These are phyloP conservation scores for Actinia equina DNA, from an alignment of 64 coral and sea anemone species.

Conservation along the genomic window DNA sequence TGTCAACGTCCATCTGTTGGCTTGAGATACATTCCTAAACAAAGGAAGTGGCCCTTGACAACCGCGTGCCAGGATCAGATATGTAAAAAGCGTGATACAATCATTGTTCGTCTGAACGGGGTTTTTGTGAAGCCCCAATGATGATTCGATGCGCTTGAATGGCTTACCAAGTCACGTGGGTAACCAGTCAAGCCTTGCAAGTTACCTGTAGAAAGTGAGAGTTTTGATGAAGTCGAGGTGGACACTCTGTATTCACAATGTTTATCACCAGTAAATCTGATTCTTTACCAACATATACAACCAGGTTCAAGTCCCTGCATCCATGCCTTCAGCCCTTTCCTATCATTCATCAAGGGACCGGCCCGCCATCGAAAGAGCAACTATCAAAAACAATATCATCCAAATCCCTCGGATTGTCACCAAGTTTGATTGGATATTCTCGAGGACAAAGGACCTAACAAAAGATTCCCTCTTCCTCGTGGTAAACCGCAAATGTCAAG, in stretches of 20 bases:
- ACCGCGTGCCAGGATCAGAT: slow-evolving; percentile 90
- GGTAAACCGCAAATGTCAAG: slow-evolving; percentile 63
- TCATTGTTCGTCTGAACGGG: slow-evolving; percentile 60
- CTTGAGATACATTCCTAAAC: slow-evolving; percentile 92
- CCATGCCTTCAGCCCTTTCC: background rate
- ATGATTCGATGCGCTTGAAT: slow-evolving; percentile 10
- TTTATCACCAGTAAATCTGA: slow-evolving; percentile 63
- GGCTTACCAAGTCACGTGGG: slow-evolving; percentile 70
- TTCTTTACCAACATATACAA: slow-evolving; percentile 41
- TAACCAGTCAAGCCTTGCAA: background rate
- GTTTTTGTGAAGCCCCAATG: slow-evolving; percentile 54
- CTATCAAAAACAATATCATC: background rate
- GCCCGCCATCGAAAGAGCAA: background rate
- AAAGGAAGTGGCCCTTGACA: slow-evolving; percentile 66
- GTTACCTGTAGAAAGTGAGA: slow-evolving; percentile 67
- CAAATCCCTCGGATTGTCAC: background rate
- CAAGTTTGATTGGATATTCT: slow-evolving; percentile 68
- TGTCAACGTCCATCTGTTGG: slow-evolving; percentile 74
- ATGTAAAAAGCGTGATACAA: slow-evolving; percentile 91
- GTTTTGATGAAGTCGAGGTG: slow-evolving; percentile 68
- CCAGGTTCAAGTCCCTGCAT: slow-evolving; percentile 11
- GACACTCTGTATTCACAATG: slow-evolving; percentile 64
- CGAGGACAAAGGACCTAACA: slow-evolving; percentile 82
- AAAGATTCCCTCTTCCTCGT: slow-evolving; percentile 79
- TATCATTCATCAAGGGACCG: slow-evolving; percentile 13